A percentile compares a stretch with the other conserved stretches of the same genome.
These are phyloP conservation scores for Quadriops clusia DNA, from an alignment of 2,888 invertebrate genomes.

Conservation along the genomic window DNA sequence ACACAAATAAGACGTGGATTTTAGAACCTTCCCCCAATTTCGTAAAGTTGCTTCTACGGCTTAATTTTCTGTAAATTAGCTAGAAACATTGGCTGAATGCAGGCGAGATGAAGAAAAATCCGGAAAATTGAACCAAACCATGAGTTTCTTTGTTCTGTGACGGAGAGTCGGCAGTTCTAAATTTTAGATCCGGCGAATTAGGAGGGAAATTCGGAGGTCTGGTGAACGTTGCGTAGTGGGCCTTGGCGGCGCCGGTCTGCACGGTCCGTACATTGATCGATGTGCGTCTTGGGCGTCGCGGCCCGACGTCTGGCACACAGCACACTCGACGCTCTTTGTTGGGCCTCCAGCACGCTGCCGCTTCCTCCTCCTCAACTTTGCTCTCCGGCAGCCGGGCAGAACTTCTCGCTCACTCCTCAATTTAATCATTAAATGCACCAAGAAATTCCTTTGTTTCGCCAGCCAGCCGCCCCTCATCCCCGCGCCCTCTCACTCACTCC, in stretches of 20 bases:
- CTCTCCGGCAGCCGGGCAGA: constrained; percentile 4
- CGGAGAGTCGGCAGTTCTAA: too few species aligned
- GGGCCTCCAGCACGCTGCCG: constrained; percentile 13
- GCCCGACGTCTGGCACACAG: constrained; percentile 37
- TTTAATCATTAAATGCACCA: constrained; percentile 23
- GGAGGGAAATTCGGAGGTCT: constrained; percentile 3
- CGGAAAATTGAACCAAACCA: too few species aligned
- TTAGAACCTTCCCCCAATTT: too few species aligned
- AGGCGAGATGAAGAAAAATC: too few species aligned
- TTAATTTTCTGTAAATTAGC: too few species aligned
- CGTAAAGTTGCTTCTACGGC: too few species aligned
- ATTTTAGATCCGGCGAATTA: constrained; percentile 5
- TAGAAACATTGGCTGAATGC: too few species aligned
- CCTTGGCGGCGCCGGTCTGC: constrained; percentile 30
- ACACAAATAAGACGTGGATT: too few species aligned
- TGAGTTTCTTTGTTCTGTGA: too few species aligned
- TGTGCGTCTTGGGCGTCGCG: constrained; percentile 51
- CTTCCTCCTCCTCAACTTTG: constrained; percentile 13
- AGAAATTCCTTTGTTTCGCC: constrained; percentile 13
- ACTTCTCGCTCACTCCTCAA: constrained; percentile 17
- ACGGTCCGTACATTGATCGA: constrained; percentile 49
- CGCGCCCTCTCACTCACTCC: too few species aligned
- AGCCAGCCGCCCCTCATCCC: too few species aligned
- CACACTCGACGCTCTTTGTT: constrained; percentile 9
- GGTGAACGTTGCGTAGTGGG: constrained; percentile 15